Evolutionary conservation across 2,797 vertebrate species (phyloP), one percentile per base, ranked within the genome.

Genomic region (Sebastes hubbsi): DNA sequence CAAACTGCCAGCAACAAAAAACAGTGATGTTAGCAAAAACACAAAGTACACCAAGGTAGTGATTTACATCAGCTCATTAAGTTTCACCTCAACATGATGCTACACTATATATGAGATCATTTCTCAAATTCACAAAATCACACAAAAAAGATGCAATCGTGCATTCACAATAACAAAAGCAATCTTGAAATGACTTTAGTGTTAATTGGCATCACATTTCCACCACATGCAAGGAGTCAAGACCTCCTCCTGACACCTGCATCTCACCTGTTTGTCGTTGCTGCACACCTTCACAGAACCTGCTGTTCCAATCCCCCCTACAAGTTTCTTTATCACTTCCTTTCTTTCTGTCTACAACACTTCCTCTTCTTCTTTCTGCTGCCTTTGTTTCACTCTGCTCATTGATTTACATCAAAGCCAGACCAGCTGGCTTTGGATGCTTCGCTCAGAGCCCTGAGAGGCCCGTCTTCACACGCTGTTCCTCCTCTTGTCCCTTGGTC

Each of bases 391-490:
- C 84, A 77, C 86, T 85, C 72, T 81, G 60, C 85, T 79, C 87
- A 87, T 90, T 87, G 82, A 88, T 86, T 86, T 86, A 89, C 72
- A 81, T 82, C 80, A 92, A 96, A 97, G 94, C 96, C 96, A 97
- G 96, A 95, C 96, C 97, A 97, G 97, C 97, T 97, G 97, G 96
- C 96, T 97, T 96, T 95, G 95, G 92, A 96, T 92, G 92, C 92
- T 94, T 94, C 93, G 94, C 89, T 94, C 91, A 86, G 90, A 90
- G 94, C 95, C 93, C 86, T 88, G 87, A 88, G 95, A 96, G 95
- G 96, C 95, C 95, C 90, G 93, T 94, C 94, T 94, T 96, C 91
- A 93, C 96, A 93, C 93, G 93, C 95, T 92, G 89, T 91, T 94
- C 88, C 81, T 96, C 93, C 92, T 93, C 91, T 92, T 93, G 93